Evolutionary conservation across 1,140 invertebrate genomes (phyloP), one percentile per base, ranked within the genome.

Genomic region (Anthonomus grandis): DNA sequence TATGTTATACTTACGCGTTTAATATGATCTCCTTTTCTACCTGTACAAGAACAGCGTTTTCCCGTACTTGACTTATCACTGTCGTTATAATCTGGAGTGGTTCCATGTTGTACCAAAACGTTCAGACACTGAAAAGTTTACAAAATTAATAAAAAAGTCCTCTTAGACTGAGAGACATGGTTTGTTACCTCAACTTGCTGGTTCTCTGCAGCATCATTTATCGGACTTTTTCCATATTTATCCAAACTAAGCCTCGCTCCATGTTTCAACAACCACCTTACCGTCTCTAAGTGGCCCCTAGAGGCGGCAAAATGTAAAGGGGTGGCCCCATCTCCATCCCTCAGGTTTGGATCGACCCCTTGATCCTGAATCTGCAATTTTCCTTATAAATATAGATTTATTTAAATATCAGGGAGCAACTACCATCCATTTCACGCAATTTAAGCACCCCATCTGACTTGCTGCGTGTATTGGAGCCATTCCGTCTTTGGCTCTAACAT

Each of bases 361-460:
- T 90, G 86, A 47, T 91, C 89, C 63, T 85, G 79, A n/a, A 92
- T 83, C 89, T 91, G 71, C 15, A 75, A 74, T 25, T 18, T 4
- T 54, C 13, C 6, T 12, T 9, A 34, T n/a, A 17, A 4, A 37
- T 13, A 46, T 18, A 46, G 17, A 23, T 46, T 25, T 37, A 17
- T 21, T 9, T 51, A 8, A 51, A 51, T 21, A 12, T 41, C 34
- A 34, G 4, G 15, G 27, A 55, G 13, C 19, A 57, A 82, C 85
- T 69, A 92, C 89, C 87, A 93, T 90, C 87, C 87, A 93, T 75
- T 90, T 88, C 48, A 93, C 82, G 70, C 89, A 90, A 68, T 86
- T 81, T 23, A 92, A 74, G 66, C 87, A 87, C n/a, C 90, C 90
- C 80, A 89, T 91, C 78, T 93, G 90, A 49, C 89, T 87, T 42